Conservation (phyloP, 2,113 vertebrate species). For the Morone chrysops region DNA sequence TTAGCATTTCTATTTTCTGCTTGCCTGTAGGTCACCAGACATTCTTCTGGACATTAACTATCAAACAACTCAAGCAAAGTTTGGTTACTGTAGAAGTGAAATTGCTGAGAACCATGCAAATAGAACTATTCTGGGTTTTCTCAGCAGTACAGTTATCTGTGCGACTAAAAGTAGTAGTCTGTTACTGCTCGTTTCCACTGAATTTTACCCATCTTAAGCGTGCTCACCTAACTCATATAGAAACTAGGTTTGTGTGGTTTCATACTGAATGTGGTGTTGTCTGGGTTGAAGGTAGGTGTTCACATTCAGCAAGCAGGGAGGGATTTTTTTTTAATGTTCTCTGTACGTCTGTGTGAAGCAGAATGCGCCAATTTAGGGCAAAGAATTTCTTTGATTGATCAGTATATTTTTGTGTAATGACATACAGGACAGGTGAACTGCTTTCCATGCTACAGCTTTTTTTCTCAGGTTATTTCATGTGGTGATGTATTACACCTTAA, state of each 20-base stretch:
- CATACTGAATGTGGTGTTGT: not conserved
- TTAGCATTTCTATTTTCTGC: not conserved
- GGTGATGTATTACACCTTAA: no score
- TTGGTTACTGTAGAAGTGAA: constrained; percentile 42
- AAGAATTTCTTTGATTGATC: not conserved
- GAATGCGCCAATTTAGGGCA: not conserved
- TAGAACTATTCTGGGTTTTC: constrained; percentile 49
- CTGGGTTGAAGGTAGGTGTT: constrained; percentile 15
- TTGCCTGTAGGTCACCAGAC: not conserved
- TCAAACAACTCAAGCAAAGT: not conserved
- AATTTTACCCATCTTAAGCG: constrained; percentile 36
- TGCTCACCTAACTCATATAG: constrained; percentile 42
- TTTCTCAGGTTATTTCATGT: not conserved
- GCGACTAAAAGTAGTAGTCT: constrained; percentile 10
- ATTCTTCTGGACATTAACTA: not conserved
- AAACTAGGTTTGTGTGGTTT: constrained; percentile 56
- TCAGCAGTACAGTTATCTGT: constrained; percentile 30
- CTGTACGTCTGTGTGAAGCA: not conserved
- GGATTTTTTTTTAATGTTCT: constrained; percentile 23
- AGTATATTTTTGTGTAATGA: not conserved
- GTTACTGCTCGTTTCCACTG: constrained; percentile 45
- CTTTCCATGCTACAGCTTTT: no score
- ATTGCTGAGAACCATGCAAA: constrained; percentile 44
- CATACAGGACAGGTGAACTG: not conserved
- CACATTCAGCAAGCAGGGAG: constrained; percentile 19